Percentiles rank a stretch among this genome's conserved stretches.
phyloP scores from a whole-genome alignment of 2,113 vertebrate species.

The Holacanthus passer region DNA sequence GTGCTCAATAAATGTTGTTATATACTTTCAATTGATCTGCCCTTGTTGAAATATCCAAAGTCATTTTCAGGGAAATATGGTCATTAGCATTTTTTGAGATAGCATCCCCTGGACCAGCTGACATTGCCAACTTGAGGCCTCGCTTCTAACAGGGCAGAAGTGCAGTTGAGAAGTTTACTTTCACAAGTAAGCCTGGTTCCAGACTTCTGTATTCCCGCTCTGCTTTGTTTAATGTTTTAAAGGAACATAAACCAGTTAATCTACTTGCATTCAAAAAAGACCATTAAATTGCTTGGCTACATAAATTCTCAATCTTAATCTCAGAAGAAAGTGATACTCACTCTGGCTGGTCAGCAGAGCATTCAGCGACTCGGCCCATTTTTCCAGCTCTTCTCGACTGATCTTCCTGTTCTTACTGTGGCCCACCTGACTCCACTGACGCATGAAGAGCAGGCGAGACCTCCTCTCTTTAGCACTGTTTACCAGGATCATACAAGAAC shows the following conservation, averaged over 20 bases:
- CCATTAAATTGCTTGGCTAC: background rate
- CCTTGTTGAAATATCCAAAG: background rate
- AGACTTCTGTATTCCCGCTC: no score
- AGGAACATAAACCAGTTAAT: background rate
- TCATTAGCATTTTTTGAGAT: background rate
- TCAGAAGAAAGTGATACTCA: constrained; percentile 57
- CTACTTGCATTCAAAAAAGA: background rate
- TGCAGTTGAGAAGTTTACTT: no score
- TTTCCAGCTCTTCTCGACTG: constrained; percentile 72
- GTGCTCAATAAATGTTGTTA: no score
- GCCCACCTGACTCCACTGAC: constrained; percentile 83
- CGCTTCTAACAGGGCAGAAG: no score
- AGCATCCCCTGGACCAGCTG: background rate
- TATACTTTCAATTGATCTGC: no score
- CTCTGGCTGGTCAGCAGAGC: constrained; percentile 74
- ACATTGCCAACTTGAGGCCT: no score
- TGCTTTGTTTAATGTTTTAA: background rate
- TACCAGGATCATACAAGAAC: background rate
- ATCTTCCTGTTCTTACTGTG: constrained; percentile 64
- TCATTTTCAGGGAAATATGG: background rate
- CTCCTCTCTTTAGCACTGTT: constrained; percentile 75
- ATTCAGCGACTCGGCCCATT: constrained; percentile 78
- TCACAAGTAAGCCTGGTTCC: no score
- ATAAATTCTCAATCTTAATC: background rate
- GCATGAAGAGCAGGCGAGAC: constrained; percentile 80